Conservation (phyloP, 1,140 invertebrate genomes). For the silkworm (Bombyx mori) region DNA sequence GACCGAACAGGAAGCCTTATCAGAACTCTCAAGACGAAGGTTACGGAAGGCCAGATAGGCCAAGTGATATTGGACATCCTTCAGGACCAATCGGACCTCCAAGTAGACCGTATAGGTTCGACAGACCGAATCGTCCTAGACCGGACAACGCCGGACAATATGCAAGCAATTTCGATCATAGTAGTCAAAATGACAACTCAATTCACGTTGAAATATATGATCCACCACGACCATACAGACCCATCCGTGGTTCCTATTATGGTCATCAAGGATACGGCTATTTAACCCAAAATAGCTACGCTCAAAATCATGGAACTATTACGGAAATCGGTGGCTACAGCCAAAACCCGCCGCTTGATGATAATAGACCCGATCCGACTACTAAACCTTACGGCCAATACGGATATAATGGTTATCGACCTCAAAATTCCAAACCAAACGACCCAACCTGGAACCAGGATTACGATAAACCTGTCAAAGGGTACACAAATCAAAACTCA, state of each 20-base stretch:
- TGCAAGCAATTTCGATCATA: conserved; percentile 44
- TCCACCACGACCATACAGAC: conserved; percentile 45
- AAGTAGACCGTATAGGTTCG: conserved; percentile 28
- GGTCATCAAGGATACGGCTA: conserved; percentile 32
- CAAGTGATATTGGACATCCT: conserved; percentile 10
- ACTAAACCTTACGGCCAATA: not conserved
- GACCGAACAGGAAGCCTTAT: conserved; percentile 44
- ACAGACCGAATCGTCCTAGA: conserved; percentile 23
- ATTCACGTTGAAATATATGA: conserved; percentile 54
- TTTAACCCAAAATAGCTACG: conserved; percentile 35
- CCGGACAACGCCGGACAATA: conserved; percentile 28
- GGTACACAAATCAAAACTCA: not conserved
- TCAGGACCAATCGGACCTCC: conserved; percentile 22
- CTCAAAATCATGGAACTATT: conserved; percentile 3
- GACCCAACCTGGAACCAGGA: not conserved
- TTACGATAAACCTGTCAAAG: not conserved
- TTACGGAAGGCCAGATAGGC: conserved; percentile 16
- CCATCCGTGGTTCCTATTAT: conserved; percentile 8
- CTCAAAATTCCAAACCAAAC: not conserved
- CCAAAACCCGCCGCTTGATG: conserved; percentile 8
- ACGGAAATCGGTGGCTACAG: conserved; percentile 16
- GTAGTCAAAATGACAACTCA: conserved; percentile 38
- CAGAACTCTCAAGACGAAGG: conserved; percentile 29
- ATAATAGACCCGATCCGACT: conserved; percentile 6
- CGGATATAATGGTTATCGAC: not conserved